Evolutionary conservation across 2,113 vertebrate genomes (phyloP).

Genomic region (Andinoacara biseriatus): DNA sequence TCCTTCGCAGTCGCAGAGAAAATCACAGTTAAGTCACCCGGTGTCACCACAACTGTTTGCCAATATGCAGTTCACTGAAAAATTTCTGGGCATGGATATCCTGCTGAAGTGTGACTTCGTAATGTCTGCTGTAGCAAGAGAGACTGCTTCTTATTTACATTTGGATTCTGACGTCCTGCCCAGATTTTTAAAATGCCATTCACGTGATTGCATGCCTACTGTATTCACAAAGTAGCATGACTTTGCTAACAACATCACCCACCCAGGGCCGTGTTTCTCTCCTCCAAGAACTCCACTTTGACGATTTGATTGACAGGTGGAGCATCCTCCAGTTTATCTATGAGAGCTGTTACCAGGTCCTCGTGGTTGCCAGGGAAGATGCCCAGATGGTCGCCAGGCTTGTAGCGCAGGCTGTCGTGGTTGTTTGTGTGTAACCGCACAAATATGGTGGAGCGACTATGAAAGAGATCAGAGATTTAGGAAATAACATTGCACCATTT

Average conservation of each 20-base stretch:
- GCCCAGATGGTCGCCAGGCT: slow-evolving; percentile 94
- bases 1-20: slow-evolving; percentile 32
- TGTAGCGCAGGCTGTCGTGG: slow-evolving; percentile 88
- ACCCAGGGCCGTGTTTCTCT: slow-evolving; percentile 94
- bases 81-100: slow-evolving; percentile 24
- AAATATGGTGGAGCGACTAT: slow-evolving; percentile 93
- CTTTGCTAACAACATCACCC: slow-evolving; percentile 37
- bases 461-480: slow-evolving; percentile 36
- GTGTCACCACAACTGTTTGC: slow-evolving; percentile 50
- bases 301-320: slow-evolving; percentile 93
- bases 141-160: slow-evolving; percentile 33
- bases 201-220: not conserved
- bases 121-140: slow-evolving; percentile 1
- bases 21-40: slow-evolving; percentile 27
- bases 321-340: slow-evolving; percentile 91
- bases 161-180: slow-evolving; percentile 42
- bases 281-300: slow-evolving; percentile 94
- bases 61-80: slow-evolving; percentile 38
- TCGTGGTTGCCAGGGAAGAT: slow-evolving; percentile 94
- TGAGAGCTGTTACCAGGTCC: slow-evolving; percentile 90
- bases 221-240: not conserved
- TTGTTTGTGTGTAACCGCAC: slow-evolving; percentile 91
- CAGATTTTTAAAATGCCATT: slow-evolving; percentile 5
- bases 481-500: not conserved
- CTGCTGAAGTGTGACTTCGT: slow-evolving; percentile 22